Evolutionary conservation across 2,113 vertebrate genomes (phyloP).

Genomic region (Boulengeromyrus knoepffleri): DNA sequence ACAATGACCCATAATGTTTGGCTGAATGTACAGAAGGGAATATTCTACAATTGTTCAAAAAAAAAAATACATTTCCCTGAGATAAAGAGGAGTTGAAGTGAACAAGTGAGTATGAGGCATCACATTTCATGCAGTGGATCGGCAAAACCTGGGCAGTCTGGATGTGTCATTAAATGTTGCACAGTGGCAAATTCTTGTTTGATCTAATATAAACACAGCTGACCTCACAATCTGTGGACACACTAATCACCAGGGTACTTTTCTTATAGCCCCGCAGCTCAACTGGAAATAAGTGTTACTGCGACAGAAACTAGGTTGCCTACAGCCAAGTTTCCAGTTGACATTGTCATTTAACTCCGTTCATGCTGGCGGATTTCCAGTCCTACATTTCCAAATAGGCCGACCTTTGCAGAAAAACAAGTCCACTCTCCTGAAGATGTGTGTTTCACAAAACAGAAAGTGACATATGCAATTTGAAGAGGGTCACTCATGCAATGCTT

Average conservation of each 20-base stretch:
- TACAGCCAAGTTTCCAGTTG: background rate
- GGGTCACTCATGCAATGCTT: background rate
- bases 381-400: no score
- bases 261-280: background rate
- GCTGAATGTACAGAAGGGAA: background rate
- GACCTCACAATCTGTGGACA: background rate
- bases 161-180: background rate
- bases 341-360: background rate
- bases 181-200: slow-evolving; percentile 3
- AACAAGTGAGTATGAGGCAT: background rate
- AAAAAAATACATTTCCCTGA: background rate
- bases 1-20: background rate
- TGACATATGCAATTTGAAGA: background rate
- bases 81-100: background rate
- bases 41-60: background rate
- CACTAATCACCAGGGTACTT: background rate
- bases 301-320: background rate
- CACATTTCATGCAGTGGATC: background rate
- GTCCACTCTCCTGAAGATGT: background rate
- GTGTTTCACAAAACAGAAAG: background rate
- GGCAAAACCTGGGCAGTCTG: background rate
- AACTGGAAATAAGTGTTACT: background rate
- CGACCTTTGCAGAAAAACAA: background rate
- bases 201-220: background rate
- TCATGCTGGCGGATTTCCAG: background rate